Base-by-base conservation (phyloP, 1,140 invertebrate species). In the Cydia amplana region DNA sequence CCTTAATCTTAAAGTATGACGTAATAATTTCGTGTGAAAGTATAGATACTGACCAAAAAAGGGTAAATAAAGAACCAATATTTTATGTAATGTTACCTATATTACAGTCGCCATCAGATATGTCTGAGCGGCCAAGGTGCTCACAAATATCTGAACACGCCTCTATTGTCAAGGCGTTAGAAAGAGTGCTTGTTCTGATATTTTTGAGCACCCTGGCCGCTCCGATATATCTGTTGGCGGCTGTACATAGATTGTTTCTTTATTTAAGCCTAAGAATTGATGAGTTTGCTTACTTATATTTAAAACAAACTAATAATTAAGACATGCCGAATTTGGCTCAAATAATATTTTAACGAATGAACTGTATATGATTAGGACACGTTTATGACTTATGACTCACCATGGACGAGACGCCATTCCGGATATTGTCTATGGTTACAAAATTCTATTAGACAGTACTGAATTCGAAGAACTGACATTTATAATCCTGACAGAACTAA, bases 251-350 rank as follows among this genome's bases (percentile, higher is more conserved):
- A 55, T 55, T 55, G 51, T 60, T 60, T 60, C 55, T 60, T 60
- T 60, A 60, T 60, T 60, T 60, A 60, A 60, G 6, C 55, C 20
- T 60, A 60, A 51, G 55, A 60, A 60, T 60, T 23, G n/a, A 60
- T 60, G 18, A 60, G 23, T 60, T 60, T 23, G 55, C 20, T 23
- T 60, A 60, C n/a, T n/a, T n/a, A 23, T 28, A 60, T 60, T 60
- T 23, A 60, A 60, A 60, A 60, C 20, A 60, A 23, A 60, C 7
- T 20, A 60, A 23, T 20, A 60, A 60, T 60, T 23, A 60, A 23
- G 20, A 23, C 18, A 23, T 10, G n/a, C 51, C 16, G 55, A 23
- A 7, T 60, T 60, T 20, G 55, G 55, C 18, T 60, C 18, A 23
- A 60, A 60, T 18, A 60, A n/a, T 18, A n/a, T 51, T 60, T n/a